phyloP scores from a whole-genome alignment of 2,113 vertebrate species.

The Anguilla rostrata region DNA sequence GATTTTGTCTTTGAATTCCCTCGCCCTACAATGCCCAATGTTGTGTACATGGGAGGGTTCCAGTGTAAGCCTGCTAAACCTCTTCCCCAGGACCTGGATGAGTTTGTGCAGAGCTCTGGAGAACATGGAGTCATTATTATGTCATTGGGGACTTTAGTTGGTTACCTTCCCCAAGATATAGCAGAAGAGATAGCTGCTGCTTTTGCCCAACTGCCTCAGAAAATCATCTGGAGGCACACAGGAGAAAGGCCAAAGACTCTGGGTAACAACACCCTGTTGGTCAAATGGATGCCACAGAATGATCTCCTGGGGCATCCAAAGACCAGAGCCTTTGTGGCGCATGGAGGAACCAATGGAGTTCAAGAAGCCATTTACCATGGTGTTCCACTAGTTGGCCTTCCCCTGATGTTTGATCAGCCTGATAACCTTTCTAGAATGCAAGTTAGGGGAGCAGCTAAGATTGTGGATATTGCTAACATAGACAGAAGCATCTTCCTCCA shows the following conservation, averaged over 20 bases:
- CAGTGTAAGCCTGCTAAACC: constrained; percentile 7
- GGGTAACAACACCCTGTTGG: constrained; percentile 77
- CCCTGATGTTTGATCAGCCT: constrained; percentile 68
- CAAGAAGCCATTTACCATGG: constrained; percentile 91
- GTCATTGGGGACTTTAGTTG: constrained; percentile 53
- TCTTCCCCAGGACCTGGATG: constrained; percentile 4
- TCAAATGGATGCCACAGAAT: constrained; percentile 86
- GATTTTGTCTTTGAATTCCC: constrained; percentile 17
- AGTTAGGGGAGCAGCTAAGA: constrained; percentile 58
- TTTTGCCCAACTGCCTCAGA: constrained; percentile 59
- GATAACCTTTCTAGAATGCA: constrained; percentile 63
- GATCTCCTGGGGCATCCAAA: constrained; percentile 87
- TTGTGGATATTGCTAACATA: constrained; percentile 39
- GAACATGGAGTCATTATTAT: constrained; percentile 10
- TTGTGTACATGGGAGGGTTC: constrained; percentile 15
- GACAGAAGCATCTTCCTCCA: not conserved
- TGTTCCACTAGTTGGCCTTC: constrained; percentile 63
- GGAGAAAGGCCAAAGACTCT: constrained; percentile 75
- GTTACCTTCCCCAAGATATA: constrained; percentile 49
- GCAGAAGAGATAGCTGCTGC: constrained; percentile 52
- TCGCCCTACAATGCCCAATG: constrained; percentile 13
- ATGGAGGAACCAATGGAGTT: constrained; percentile 89
- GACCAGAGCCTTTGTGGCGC: constrained; percentile 85
- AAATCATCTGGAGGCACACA: constrained; percentile 84
- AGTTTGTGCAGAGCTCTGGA: constrained; percentile 15